Evolutionary conservation across 2,797 vertebrate species (phyloP).

Genomic region (Peromyscus attwateri): DNA sequence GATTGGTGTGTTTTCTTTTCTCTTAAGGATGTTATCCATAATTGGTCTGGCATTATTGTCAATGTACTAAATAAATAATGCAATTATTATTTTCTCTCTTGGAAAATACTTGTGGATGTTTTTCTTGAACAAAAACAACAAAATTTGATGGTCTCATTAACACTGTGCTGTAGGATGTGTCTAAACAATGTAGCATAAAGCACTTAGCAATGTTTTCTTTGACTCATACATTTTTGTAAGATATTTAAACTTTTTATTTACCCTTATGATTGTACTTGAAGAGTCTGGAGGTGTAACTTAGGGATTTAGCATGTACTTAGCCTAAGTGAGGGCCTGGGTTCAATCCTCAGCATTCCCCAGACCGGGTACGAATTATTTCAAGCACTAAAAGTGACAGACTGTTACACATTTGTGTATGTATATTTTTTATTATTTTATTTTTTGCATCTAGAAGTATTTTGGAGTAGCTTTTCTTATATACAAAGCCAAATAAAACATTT

Average conservation of each 20-base stretch:
- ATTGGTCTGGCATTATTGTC: not conserved
- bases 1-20: not conserved
- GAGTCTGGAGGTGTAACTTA: not conserved
- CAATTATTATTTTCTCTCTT: slow-evolving; percentile 46
- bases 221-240: not conserved
- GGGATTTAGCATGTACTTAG: not conserved
- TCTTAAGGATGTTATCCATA: not conserved
- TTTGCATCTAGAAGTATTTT: not conserved
- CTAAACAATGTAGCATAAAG: slow-evolving; percentile 37
- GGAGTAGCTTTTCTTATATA: not conserved
- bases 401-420: not conserved
- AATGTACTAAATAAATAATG: slow-evolving; percentile 19
- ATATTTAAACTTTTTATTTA: not conserved
- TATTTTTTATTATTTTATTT: not conserved
- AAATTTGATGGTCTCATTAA: slow-evolving; percentile 43
- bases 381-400: not conserved
- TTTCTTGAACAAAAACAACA: slow-evolving; percentile 26
- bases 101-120: slow-evolving; percentile 25
- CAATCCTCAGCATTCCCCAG: not conserved
- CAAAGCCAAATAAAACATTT: not conserved
- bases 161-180: not conserved
- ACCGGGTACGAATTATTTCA: slow-evolving; percentile 47
- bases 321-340: not conserved
- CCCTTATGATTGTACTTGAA: not conserved
- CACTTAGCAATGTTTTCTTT: not conserved